A percentile compares a stretch with the other conserved stretches of the same genome.
Evolutionary conservation across 1,140 invertebrate genomes (phyloP).

Genomic region (Idris sp.): DNA sequence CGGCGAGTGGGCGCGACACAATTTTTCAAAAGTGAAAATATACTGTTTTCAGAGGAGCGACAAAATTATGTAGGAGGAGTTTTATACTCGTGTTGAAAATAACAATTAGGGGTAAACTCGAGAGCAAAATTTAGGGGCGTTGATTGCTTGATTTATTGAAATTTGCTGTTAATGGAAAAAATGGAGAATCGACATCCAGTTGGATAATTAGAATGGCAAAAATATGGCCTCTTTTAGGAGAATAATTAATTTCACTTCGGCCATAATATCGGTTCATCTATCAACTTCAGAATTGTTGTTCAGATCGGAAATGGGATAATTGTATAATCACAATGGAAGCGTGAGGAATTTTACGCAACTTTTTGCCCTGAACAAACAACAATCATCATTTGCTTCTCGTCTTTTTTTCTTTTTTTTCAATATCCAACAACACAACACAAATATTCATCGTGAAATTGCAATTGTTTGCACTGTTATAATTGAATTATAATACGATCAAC

Average conservation of each 20-base stretch:
- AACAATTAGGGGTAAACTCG: conserved; percentile 30
- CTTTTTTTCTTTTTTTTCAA: no score
- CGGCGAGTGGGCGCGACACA: conserved; percentile 13
- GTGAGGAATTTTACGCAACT: background rate
- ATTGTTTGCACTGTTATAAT: background rate
- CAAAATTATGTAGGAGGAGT: conserved; percentile 27
- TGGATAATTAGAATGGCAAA: conserved; percentile 40
- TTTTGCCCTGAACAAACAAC: conserved; percentile 5
- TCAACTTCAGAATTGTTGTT: conserved; percentile 39
- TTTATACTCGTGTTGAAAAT: conserved; percentile 16
- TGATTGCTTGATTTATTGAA: conserved; percentile 27
- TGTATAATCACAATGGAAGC: conserved; percentile 21
- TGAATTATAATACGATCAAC: no score
- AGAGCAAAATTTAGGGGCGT: conserved; percentile 14
- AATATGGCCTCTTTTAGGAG: conserved; percentile 19
- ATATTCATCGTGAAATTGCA: background rate
- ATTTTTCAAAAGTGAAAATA: conserved; percentile 37
- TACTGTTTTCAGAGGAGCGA: conserved; percentile 11
- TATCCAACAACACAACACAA: no score
- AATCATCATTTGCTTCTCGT: background rate
- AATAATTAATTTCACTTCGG: conserved; percentile 45
- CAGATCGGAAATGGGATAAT: conserved; percentile 16
- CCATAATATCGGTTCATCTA: conserved; percentile 31
- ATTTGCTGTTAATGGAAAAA: conserved; percentile 11
- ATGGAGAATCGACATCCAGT: conserved; percentile 10